Base-by-base conservation (phyloP, 2,888 invertebrate genomes). In the Nipponacmea schrenckii region DNA sequence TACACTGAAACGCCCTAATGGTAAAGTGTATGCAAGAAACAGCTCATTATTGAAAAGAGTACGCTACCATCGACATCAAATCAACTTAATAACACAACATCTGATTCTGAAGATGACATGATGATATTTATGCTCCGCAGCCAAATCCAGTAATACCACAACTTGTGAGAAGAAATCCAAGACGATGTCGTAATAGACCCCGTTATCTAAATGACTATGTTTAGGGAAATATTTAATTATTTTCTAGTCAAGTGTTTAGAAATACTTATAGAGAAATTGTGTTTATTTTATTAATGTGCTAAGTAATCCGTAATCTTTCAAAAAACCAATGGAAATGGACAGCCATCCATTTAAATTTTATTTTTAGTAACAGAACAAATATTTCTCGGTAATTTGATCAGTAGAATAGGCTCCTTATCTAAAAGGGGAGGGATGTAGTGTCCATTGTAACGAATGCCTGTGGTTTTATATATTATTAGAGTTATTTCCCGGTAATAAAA, bases 371-470 rank as follows among this genome's bases (percentile, higher is more conserved):
- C 48, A 48, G 14, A 48, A 48, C n/a, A 48, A n/a, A 17, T 17
- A 56, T 56, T 56, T 12, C 15, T 1, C 3, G 3, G 15, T 17
- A 0, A 56, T 48, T 8, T 20, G 10, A 20, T 4, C 12, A 20
- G 1, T 1, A 17, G 15, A 1, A n/a, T n/a, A n/a, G n/a, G n/a
- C n/a, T n/a, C n/a, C n/a, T 48, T 48, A 48, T 17, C n/a, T n/a
- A 17, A 48, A 48, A 48, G 56, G 56, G 56, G n/a, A 56, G 56
- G 56, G 20, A 56, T 56, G 56, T 56, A 56, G 56, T 56, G 56
- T 56, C 20, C 56, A 56, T 15, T 31, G 31, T 31, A 4, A 4
- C 31, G 31, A 7, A 31, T 7, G 2, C 7, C 31, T 4, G 2
- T 31, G 2, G 7, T 31, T 7, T 31, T 2, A 4, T 31, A 31